Conservation (phyloP, 2,113 vertebrate genomes). For the Isichthys henryi region DNA sequence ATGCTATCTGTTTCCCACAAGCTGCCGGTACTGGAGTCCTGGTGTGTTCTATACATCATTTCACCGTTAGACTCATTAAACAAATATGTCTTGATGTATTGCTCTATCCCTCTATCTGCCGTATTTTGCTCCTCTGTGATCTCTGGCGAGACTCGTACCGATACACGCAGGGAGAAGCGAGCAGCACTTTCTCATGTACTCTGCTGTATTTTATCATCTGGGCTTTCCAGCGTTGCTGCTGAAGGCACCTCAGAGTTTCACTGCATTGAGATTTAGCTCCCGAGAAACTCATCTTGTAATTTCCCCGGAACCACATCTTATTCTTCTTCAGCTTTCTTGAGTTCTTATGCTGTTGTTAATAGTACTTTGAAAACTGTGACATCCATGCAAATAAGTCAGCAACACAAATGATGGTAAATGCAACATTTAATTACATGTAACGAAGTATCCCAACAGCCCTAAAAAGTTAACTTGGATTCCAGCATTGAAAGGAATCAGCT, state of each 20-base stretch:
- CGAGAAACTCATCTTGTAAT: neutral
- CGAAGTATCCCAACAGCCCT: neutral
- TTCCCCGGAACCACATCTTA: neutral
- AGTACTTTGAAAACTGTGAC: neutral
- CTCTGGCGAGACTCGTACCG: neutral
- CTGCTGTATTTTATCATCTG: neutral
- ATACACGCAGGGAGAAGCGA: neutral
- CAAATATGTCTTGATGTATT: slow-evolving; percentile 77
- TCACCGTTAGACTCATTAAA: slow-evolving; percentile 84
- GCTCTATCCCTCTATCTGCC: slow-evolving; percentile 66
- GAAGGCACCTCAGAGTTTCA: neutral
- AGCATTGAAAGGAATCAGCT: neutral
- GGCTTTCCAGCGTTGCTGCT: neutral
- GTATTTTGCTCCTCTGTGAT: neutral
- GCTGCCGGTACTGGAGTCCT: slow-evolving; percentile 77
- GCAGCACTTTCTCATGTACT: neutral
- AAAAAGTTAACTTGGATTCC: neutral
- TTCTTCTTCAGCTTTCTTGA: neutral
- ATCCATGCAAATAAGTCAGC: neutral
- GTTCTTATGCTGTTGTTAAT: neutral
- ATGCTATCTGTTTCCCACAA: slow-evolving; percentile 85
- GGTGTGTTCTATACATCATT: slow-evolving; percentile 94
- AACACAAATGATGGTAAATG: neutral
- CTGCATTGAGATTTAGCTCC: neutral
- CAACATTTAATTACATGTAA: neutral